Base-by-base conservation (phyloP, 2,113 vertebrate genomes). In the Dasyurus viverrinus region DNA sequence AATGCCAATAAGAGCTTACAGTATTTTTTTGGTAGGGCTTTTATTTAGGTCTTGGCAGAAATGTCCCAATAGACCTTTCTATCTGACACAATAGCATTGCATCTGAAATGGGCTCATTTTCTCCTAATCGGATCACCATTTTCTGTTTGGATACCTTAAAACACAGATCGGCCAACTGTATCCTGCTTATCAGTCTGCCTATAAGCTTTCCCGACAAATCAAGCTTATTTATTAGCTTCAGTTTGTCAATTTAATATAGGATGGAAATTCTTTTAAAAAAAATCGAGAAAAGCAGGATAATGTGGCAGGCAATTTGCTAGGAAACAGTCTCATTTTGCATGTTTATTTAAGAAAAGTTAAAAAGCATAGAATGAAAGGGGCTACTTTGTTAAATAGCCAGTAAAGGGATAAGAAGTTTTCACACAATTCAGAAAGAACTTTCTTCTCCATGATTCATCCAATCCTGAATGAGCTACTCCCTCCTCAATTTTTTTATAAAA, bases 281-380 rank as follows among this genome's bases (percentile, higher is more conserved):
- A 93, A 24, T 24, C 1, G 48, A 53, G 30, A 19, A 53, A 90
- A 76, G 2, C 24, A 92, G 84, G 42, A 89, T 55, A 24, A 47
- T 53, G 23, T 68, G 47, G 89, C 54, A 92, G 96, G 25, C 53
- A 36, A 89, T 94, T 94, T 2, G 0, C 52, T 94, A 42, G 92
- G 55, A 24, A 47, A 42, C 9, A 90, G 50, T 90, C 94, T 26
- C 1, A 2, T 50, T 93, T 94, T 95, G 92, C 76, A 53, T 91
- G 12, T 9, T 93, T 54, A 89, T 92, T 96, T 93, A 91, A 91
- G 92, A 96, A 94, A 36, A 76, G 23, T 55, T 53, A 14, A 89
- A 36, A 94, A 90, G 53, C 9, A 48, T 54, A 26, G 5, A 92
- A 89, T 42, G 68, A 42, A 36, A 42, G 19, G 68, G 16, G n/a